These are phyloP conservation scores for Conus canariensis DNA, from an alignment of 2,888 invertebrate species.

Conservation along the genomic window DNA sequence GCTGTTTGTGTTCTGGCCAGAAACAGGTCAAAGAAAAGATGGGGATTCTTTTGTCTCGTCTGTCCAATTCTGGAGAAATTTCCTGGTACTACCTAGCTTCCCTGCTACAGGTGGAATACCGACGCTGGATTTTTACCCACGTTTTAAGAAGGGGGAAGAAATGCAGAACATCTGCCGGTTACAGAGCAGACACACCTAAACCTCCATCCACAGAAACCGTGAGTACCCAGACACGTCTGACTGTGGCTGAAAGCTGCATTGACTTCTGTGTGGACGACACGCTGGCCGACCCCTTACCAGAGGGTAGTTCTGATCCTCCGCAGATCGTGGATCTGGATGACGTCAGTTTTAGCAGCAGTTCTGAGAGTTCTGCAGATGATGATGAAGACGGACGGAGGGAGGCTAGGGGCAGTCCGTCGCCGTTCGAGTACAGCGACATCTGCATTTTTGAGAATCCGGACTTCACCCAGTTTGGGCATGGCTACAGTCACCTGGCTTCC, in stretches of 20 bases:
- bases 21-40: not conserved
- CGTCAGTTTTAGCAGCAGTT: not conserved
- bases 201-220: not conserved
- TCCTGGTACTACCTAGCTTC: conserved; percentile 18
- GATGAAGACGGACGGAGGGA: not conserved
- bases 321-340: not conserved
- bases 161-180: not conserved
- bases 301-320: not conserved
- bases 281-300: not conserved
- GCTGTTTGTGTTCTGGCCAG: too few species aligned
- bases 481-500: conserved; percentile 1
- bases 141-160: not conserved
- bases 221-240: not conserved
- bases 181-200: not conserved
- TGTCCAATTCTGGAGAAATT: not conserved
- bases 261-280: not conserved
- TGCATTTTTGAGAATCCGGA: conserved; percentile 29
- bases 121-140: not conserved
- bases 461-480: not conserved
- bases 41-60: conserved; percentile 15
- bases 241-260: conserved; percentile 4
- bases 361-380: not conserved
- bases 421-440: conserved; percentile 22
- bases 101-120: conserved; percentile 7
- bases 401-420: not conserved